phyloP scores from a whole-genome alignment of 2,888 invertebrate genomes.

The Bombyx huttoni region DNA sequence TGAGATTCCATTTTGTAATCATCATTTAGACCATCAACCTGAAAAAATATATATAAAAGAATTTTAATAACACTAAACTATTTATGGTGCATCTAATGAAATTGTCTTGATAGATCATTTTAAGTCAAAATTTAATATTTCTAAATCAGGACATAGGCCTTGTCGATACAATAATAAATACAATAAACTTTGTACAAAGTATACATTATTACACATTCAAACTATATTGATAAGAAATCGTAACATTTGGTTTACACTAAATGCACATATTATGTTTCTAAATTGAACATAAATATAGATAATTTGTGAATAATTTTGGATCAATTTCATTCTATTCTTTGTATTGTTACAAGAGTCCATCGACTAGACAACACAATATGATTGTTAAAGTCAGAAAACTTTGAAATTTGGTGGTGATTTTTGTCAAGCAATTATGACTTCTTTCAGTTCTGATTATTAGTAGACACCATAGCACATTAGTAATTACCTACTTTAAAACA shows the following conservation, averaged over 20 bases:
- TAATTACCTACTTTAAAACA: too few relatives aligned
- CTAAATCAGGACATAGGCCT: not conserved
- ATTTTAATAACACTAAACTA: too few relatives aligned
- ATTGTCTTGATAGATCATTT: too few relatives aligned
- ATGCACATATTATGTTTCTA: not conserved
- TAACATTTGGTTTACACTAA: not conserved
- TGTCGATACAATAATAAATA: not conserved
- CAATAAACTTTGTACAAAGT: not conserved
- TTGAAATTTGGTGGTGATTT: too few relatives aligned
- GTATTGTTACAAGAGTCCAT: too few relatives aligned
- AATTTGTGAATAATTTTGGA: not conserved
- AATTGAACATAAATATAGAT: not conserved
- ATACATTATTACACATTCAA: not conserved
- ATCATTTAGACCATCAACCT: slow-evolving; percentile 97
- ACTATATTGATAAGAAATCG: not conserved
- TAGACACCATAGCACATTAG: too few relatives aligned
- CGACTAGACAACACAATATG: too few relatives aligned
- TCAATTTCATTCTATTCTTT: not conserved
- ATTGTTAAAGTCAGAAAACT: too few relatives aligned
- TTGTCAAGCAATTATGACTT: too few relatives aligned
- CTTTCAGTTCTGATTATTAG: too few relatives aligned
- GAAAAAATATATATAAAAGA: slow-evolving; percentile 1
- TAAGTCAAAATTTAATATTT: too few relatives aligned
- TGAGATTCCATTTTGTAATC: slow-evolving; percentile 99
- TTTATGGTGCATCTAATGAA: too few relatives aligned